phyloP scores from a whole-genome alignment of 2,113 vertebrate species.

The Verasper variegatus region DNA sequence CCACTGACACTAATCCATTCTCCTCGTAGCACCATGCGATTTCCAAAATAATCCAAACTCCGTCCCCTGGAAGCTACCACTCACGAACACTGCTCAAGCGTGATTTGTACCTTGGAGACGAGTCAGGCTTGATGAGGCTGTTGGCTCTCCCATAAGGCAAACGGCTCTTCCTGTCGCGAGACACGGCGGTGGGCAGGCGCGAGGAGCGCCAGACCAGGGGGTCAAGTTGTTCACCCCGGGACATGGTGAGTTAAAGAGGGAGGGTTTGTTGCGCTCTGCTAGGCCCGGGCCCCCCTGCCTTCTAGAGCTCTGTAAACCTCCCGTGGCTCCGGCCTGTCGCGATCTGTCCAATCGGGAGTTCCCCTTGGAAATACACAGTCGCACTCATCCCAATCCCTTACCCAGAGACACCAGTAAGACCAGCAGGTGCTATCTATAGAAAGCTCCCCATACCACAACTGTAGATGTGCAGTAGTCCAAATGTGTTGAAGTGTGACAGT shows the following conservation, averaged over 20 bases:
- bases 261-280: constrained; percentile 55
- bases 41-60: constrained; percentile 19
- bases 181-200: constrained; percentile 70
- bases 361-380: constrained; percentile 37
- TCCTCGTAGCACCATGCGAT: constrained; percentile 2
- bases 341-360: constrained; percentile 56
- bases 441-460: constrained; percentile 60
- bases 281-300: constrained; percentile 53
- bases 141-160: constrained; percentile 68
- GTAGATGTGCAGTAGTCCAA: constrained; percentile 46
- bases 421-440: constrained; percentile 81
- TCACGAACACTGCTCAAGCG: constrained; percentile 17
- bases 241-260: constrained; percentile 74
- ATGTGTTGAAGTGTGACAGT: constrained; percentile 19
- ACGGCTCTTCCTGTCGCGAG: constrained; percentile 75
- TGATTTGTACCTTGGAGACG: constrained; percentile 75
- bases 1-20: constrained; percentile 39
- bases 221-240: constrained; percentile 69
- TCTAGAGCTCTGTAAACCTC: constrained; percentile 56
- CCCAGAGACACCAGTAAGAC: constrained; percentile 50
- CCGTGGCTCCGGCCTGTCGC: constrained; percentile 62
- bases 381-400: constrained; percentile 41
- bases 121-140: constrained; percentile 49
- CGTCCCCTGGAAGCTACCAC: background rate
- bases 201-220: constrained; percentile 68